Percentiles rank a stretch among this genome's conserved stretches.
Evolutionary conservation across 2,888 invertebrate genomes (phyloP).

Genomic region (Heteromyza rotundicornis): DNA sequence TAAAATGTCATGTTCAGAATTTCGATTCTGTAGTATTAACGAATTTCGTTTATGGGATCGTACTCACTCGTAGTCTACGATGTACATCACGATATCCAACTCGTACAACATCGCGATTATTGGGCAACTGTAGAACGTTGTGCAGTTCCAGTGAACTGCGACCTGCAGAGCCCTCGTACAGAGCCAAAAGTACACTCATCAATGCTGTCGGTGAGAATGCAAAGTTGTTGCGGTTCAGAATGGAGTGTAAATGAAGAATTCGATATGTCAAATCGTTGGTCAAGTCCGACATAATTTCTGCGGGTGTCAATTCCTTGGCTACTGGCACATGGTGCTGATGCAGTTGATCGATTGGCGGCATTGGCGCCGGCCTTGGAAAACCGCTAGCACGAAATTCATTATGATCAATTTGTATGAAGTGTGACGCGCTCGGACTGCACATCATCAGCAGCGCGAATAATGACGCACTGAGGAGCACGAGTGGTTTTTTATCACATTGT

Average conservation of each 20-base stretch:
- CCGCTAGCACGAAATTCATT: constrained; percentile 48
- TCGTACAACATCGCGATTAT: constrained; percentile 74
- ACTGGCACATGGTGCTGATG: constrained; percentile 38
- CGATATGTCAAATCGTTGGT: constrained; percentile 77
- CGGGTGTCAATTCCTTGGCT: constrained; percentile 64
- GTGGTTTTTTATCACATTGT: neutral
- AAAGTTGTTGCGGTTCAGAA: constrained; percentile 78
- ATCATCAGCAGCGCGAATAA: neutral
- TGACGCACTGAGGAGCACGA: neutral
- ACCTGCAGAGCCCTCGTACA: constrained; percentile 80
- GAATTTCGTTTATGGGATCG: no score
- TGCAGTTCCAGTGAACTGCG: constrained; percentile 76
- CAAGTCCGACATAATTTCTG: constrained; percentile 79
- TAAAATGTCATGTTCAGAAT: no score
- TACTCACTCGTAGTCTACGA: constrained; percentile 75
- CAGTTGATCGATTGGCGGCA: constrained; percentile 34
- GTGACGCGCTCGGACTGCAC: constrained; percentile 32
- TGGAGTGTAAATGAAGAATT: constrained; percentile 74
- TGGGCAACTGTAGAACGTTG: constrained; percentile 73
- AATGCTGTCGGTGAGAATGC: constrained; percentile 86
- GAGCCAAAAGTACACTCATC: constrained; percentile 78
- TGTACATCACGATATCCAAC: constrained; percentile 84
- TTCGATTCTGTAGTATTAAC: no score
- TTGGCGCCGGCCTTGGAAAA: constrained; percentile 42
- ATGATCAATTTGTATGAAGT: constrained; percentile 53